Evolutionary conservation across 2,113 vertebrate species (phyloP), one percentile per base, ranked within the genome.

Genomic region (Halcyon malimbica): DNA sequence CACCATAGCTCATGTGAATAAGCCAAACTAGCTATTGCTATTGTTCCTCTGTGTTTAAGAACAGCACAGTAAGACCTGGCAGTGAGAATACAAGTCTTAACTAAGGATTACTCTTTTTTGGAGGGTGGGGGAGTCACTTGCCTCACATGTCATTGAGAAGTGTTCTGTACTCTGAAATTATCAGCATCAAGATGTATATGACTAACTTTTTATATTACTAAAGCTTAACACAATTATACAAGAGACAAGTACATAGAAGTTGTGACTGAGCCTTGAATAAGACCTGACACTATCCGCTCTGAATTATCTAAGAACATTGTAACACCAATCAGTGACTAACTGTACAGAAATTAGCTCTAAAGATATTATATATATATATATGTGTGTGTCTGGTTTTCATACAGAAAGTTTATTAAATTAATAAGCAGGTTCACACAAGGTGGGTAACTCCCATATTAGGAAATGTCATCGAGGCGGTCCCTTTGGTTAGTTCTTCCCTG

Each of bases 141-240:
- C 25, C 21, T 83, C 5, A 2, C 8, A 53, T 10, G 42, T 46
- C 37, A 85, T 5, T 68, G 37, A 4, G 1, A 83, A 56, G 54
- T 19, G 33, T 59, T 74, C 73, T 48, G 65, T 35, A 53, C 24
- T 35, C 33, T 29, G 26, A 90, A 67, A 60, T 76, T 73, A 65
- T 89, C 89, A 86, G 63, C 59, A 80, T 35, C 44, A 56, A 56
- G 85, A 48, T 46, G 31, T 54, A 89, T 57, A 78, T 79, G 57
- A 85, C n/a, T 87, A 10, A 57, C 90, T 92, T 85, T 79, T 94
- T 1, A 7, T 70, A 85, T 64, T 60, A 85, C 17, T 64, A 83
- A 46, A 83, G 75, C 64, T 92, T 86, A 60, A 92, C 29, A 64
- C 7, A 63, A 64, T 23, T 79, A 70, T 33, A 67, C 13, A 46